Conservation (phyloP, 1,140 invertebrate species). For the Aradophagus sp. region DNA sequence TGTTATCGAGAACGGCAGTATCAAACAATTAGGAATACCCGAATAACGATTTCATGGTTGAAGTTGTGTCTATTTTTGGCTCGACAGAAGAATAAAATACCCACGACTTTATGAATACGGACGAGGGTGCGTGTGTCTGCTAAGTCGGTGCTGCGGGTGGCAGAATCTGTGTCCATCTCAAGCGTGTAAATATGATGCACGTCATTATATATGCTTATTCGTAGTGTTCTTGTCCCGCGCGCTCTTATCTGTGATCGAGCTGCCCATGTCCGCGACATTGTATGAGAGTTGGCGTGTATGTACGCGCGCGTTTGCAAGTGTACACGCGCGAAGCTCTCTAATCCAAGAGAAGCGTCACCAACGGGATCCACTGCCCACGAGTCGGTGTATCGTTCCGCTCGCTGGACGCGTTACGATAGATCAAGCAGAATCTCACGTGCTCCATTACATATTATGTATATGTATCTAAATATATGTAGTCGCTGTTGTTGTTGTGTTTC, state of each 20-base stretch:
- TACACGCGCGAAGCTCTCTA: constrained; percentile 23
- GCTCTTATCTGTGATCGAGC: constrained; percentile 41
- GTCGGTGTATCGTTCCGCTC: constrained; percentile 54
- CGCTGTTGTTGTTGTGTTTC: no score
- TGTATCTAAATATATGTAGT: constrained; percentile 41
- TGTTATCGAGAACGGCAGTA: no score
- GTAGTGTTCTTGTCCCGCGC: constrained; percentile 28
- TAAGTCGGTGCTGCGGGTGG: constrained; percentile 45
- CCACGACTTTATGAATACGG: not conserved
- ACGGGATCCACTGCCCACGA: constrained; percentile 56
- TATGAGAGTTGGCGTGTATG: no score
- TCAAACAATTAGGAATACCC: no score
- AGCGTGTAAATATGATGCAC: constrained; percentile 53
- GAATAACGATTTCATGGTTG: no score
- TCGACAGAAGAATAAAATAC: constrained; percentile 7
- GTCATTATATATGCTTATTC: constrained; percentile 52
- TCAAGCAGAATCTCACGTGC: constrained; percentile 46
- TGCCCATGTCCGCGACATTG: constrained; percentile 13
- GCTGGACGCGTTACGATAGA: constrained; percentile 46
- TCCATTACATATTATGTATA: constrained; percentile 34
- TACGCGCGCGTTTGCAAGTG: no score
- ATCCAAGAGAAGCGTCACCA: constrained; percentile 48
- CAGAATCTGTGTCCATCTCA: constrained; percentile 27
- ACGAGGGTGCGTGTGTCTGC: constrained; percentile 2
- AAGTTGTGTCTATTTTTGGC: constrained; percentile 31